Evolutionary conservation across 2,113 vertebrate genomes (phyloP).

Genomic region (Thermophis baileyi): DNA sequence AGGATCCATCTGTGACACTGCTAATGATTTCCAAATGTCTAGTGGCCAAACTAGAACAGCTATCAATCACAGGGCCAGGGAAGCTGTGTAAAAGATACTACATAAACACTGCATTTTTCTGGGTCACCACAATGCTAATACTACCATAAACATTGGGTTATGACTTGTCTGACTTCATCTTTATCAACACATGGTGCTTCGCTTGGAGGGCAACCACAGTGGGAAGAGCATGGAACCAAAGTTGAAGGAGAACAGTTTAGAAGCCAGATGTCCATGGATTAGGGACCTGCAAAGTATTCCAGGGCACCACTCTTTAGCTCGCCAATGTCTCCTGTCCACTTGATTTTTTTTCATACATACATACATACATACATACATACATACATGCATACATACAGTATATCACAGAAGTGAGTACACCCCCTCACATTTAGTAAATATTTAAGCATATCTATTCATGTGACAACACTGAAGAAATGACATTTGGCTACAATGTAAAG

Average conservation of each 20-base stretch:
- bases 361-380: not conserved
- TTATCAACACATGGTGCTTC: not conserved
- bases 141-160: conserved; percentile 16
- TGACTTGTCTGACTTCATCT: conserved; percentile 21
- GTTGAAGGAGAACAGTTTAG: not conserved
- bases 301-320: not conserved
- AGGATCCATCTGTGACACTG: not conserved
- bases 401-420: too few relatives aligned
- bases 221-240: not conserved
- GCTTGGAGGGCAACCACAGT: not conserved
- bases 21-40: conserved; percentile 33
- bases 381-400: not conserved
- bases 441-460: too few relatives aligned
- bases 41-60: not conserved
- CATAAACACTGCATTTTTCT: conserved; percentile 18
- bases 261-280: not conserved
- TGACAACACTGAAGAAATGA: too few relatives aligned
- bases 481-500: too few relatives aligned
- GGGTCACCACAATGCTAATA: conserved; percentile 29
- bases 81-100: conserved; percentile 19
- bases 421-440: too few relatives aligned
- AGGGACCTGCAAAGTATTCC: not conserved
- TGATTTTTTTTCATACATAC: not conserved
- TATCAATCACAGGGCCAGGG: conserved; percentile 12
- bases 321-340: not conserved